These are phyloP conservation scores for Boulengeromyrus knoepffleri DNA, from an alignment of 2,113 vertebrate genomes.

Conservation along the genomic window DNA sequence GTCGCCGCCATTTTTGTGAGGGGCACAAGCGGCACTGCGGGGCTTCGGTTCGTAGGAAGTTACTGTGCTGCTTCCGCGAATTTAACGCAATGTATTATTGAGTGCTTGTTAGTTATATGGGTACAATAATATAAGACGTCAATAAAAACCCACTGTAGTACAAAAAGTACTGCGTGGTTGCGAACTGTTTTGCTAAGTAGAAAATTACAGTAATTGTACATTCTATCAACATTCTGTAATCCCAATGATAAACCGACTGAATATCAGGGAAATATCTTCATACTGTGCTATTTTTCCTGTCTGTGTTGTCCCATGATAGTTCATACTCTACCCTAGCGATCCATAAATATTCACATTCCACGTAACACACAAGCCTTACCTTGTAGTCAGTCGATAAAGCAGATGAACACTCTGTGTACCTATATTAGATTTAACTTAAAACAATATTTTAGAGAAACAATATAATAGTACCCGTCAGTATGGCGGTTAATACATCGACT, in stretches of 20 bases:
- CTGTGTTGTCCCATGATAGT: background rate
- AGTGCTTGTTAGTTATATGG: background rate
- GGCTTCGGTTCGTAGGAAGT: background rate
- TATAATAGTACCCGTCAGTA: background rate
- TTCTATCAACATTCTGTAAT: background rate
- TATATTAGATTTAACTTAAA: background rate
- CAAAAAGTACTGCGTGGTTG: background rate
- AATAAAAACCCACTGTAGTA: background rate
- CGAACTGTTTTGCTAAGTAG: background rate
- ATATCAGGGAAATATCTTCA: background rate
- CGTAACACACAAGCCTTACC: background rate
- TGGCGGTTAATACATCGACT: background rate
- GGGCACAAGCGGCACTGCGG: background rate
- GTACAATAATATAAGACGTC: background rate
- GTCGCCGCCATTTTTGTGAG: conserved; percentile 15
- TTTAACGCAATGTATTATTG: background rate
- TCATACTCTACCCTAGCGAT: background rate
- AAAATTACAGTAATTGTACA: background rate
- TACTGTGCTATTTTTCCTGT: background rate
- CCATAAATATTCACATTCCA: background rate
- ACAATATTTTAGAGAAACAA: background rate
- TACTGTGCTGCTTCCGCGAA: background rate
- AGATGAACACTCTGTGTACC: background rate
- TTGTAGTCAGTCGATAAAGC: background rate
- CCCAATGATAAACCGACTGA: background rate